phyloP scores from a whole-genome alignment of 2,888 invertebrate genomes.

The Acleris sparsana region DNA sequence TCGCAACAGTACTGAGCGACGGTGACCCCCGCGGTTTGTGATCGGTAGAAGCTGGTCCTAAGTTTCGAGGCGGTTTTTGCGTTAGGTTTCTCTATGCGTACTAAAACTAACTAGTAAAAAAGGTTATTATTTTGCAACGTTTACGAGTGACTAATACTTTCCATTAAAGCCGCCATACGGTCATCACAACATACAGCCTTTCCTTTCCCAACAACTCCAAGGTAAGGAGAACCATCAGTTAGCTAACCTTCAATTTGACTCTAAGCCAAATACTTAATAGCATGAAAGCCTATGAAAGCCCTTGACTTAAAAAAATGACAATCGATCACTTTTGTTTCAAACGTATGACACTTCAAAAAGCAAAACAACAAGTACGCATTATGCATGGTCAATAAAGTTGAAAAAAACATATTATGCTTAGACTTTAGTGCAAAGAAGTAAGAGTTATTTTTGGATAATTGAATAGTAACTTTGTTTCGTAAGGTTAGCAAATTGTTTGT shows the following conservation, averaged over 20 bases:
- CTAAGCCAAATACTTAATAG: background rate
- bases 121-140: too few relatives aligned
- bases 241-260: conserved; percentile 22
- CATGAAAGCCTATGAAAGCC: conserved; percentile 6
- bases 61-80: too few relatives aligned
- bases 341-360: conserved; percentile 2
- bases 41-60: background rate
- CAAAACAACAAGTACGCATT: conserved; percentile 1
- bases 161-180: background rate
- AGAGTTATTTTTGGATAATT: conserved; percentile 6
- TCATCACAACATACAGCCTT: conserved; percentile 1
- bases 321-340: conserved; percentile 23
- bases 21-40: conserved; percentile 8
- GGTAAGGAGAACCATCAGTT: conserved; percentile 21
- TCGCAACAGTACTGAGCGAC: conserved; percentile 10
- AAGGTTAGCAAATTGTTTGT: conserved; percentile 8
- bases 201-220: conserved; percentile 13
- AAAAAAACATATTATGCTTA: background rate
- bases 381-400: conserved; percentile 6
- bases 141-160: background rate
- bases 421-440: background rate
- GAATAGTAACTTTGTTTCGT: background rate
- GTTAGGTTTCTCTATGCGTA: too few relatives aligned
- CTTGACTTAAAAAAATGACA: conserved; percentile 22
- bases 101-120: too few relatives aligned